A percentile compares a stretch with the other conserved stretches of the same genome.
phyloP scores from a whole-genome alignment of 2,888 invertebrate species.

The Helicoverpa assulta region DNA sequence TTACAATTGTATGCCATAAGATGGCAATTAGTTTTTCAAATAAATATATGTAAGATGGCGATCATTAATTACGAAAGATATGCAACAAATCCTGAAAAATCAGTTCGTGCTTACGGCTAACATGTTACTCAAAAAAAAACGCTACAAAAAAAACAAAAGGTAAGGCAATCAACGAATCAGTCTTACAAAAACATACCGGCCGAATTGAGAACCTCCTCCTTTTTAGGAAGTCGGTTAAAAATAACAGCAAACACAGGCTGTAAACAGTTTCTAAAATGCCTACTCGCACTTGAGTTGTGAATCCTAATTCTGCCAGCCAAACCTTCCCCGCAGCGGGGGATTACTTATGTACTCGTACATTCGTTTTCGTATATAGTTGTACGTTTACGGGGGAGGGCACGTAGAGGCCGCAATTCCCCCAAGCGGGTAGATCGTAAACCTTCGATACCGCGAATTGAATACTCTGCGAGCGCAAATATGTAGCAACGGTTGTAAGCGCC shows the following conservation, averaged over 20 bases:
- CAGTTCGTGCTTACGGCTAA: background rate
- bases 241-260: slow-evolving; percentile 3
- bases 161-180: background rate
- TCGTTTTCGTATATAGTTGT: slow-evolving; percentile 74
- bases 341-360: slow-evolving; percentile 79
- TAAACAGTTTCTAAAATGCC: slow-evolving; percentile 66
- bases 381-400: slow-evolving; percentile 81
- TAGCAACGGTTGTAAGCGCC: slow-evolving; percentile 75
- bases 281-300: slow-evolving; percentile 78
- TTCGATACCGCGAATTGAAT: slow-evolving; percentile 89
- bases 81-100: too few relatives aligned
- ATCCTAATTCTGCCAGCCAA: slow-evolving; percentile 85
- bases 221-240: too few relatives aligned
- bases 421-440: slow-evolving; percentile 88
- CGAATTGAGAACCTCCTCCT: too few relatives aligned
- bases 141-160: background rate
- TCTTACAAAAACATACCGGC: background rate
- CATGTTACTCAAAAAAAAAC: background rate
- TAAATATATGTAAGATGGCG: too few relatives aligned
- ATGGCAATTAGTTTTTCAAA: too few relatives aligned
- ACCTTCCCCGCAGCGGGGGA: slow-evolving; percentile 72
- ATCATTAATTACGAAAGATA: too few relatives aligned
- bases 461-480: slow-evolving; percentile 82
- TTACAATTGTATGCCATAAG: too few relatives aligned
- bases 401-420: slow-evolving; percentile 87